These are phyloP conservation scores for Ophioderma brevispina DNA, from an alignment of 35 echinoderm and acorn worm species.

Conservation along the genomic window DNA sequence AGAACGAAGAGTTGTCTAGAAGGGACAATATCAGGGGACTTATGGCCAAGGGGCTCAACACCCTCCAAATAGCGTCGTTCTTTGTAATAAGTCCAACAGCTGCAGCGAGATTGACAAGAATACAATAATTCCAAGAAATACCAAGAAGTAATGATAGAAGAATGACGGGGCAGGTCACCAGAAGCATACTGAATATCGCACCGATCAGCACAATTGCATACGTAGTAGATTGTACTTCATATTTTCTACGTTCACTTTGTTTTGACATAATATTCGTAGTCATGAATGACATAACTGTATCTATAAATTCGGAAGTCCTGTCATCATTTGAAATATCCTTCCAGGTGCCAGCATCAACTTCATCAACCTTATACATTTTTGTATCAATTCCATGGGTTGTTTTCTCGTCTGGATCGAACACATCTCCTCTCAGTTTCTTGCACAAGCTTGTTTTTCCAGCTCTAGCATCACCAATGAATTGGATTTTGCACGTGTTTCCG, in stretches of 20 bases:
- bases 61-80: neutral
- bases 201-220: neutral
- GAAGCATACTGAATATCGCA: neutral
- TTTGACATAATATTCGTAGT: neutral
- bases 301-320: neutral
- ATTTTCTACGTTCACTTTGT: neutral
- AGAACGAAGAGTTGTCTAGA: neutral
- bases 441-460: neutral
- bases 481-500: neutral
- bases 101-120: neutral
- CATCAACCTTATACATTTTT: neutral
- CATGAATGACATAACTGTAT: neutral
- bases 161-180: neutral
- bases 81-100: neutral
- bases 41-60: neutral
- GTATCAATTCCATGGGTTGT: neutral
- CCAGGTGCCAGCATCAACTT: neutral
- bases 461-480: neutral
- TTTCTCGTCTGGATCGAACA: neutral
- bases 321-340: neutral
- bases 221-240: neutral
- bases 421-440: no score
- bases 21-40: neutral
- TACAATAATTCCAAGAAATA: neutral
- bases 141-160: neutral